These are phyloP conservation scores for Rhopalosiphum maidis DNA, from an alignment of 1,140 invertebrate genomes.

Conservation along the genomic window DNA sequence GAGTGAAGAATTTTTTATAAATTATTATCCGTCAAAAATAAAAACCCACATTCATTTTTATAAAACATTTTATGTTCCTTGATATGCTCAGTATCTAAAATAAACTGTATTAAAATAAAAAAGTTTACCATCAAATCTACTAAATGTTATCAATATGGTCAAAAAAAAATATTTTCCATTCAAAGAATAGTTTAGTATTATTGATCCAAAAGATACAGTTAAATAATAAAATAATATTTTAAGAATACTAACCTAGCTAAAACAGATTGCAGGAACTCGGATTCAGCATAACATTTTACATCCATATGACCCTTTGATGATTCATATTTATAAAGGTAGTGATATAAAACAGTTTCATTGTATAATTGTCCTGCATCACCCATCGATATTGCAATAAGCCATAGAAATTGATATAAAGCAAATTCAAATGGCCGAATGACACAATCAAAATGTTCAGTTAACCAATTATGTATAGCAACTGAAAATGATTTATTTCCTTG, in stretches of 20 bases:
- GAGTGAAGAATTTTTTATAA: no score
- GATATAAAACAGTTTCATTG: constrained; percentile 48
- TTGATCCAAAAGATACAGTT: background rate
- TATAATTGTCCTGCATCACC: constrained; percentile 47
- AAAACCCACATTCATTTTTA: background rate
- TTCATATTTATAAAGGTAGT: constrained; percentile 43
- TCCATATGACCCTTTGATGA: constrained; percentile 41
- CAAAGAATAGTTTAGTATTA: background rate
- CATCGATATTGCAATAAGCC: constrained; percentile 54
- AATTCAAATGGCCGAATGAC: constrained; percentile 44
- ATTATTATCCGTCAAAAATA: background rate
- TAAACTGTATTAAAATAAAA: background rate
- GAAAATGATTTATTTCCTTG: constrained; percentile 44
- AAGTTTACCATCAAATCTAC: background rate
- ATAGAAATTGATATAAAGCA: constrained; percentile 23
- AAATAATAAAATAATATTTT: constrained; percentile 13
- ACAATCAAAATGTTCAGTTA: constrained; percentile 49
- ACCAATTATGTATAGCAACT: constrained; percentile 21
- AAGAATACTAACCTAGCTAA: constrained; percentile 32
- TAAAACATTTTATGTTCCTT: background rate
- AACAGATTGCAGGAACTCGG: constrained; percentile 44
- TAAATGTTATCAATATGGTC: background rate
- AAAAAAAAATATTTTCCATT: background rate
- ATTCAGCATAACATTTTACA: constrained; percentile 33
- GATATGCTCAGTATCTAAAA: background rate